Evolutionary conservation across 2,113 vertebrate genomes (phyloP).

Genomic region (Megalops atlanticus): DNA sequence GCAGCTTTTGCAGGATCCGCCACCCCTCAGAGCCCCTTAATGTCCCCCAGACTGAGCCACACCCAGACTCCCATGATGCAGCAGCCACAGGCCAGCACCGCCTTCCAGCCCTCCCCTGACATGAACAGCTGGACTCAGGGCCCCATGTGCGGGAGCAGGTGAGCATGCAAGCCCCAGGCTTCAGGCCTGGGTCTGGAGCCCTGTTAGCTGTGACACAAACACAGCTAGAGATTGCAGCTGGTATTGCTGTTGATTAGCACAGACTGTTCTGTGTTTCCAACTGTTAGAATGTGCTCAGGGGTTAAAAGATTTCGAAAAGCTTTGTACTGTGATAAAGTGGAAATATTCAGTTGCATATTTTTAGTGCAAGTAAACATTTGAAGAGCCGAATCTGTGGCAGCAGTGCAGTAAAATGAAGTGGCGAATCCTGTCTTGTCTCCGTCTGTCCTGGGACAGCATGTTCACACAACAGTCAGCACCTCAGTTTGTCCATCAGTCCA

Average conservation of each 20-base stretch:
- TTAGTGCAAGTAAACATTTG: not conserved
- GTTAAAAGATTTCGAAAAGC: no score
- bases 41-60: conserved; percentile 80
- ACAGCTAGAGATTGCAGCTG: not conserved
- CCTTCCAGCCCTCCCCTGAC: conserved; percentile 77
- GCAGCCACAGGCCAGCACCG: conserved; percentile 77
- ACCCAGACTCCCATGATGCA: conserved; percentile 80
- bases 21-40: conserved; percentile 79
- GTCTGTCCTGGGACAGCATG: conserved; percentile 67
- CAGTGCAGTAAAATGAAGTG: not conserved
- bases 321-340: no score
- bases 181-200: not conserved
- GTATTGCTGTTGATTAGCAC: no score
- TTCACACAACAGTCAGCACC: conserved; percentile 81
- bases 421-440: not conserved
- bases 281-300: no score
- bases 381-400: not conserved
- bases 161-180: conserved; percentile 29
- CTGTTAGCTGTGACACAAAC: not conserved
- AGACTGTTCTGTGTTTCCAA: no score
- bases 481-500: conserved; percentile 81
- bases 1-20: conserved; percentile 76
- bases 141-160: conserved; percentile 78
- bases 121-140: conserved; percentile 83
- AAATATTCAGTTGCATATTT: not conserved